Base-by-base conservation (phyloP, 2,113 vertebrate species). In the Tetraodon nigroviridis region DNA sequence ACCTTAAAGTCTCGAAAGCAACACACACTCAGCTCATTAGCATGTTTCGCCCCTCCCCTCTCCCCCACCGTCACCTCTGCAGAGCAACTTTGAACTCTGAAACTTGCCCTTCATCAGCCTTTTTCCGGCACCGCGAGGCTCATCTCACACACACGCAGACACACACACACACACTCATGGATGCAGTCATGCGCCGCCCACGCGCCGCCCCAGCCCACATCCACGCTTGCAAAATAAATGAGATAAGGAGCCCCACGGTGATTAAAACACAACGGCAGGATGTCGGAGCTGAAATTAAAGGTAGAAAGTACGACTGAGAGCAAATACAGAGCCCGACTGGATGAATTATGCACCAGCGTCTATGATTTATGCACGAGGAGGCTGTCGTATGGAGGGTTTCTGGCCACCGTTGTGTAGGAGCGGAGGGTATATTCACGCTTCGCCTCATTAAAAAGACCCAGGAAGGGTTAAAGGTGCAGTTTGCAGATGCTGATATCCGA, bases 281-380 rank as follows among this genome's bases (percentile, higher is more conserved):
- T 80, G 69, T 73, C 55, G 19, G 21, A 12, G 71, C 56, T 66
- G 61, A 69, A 67, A 69, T 80, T 56, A 74, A 17, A 58, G 18
- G 44, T 37, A 68, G 51, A 62, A 64, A 52, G 62, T 72, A 51
- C 67, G 61, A 50, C 74, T 71, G 80, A 71, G 65, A 55, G 67
- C 76, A 73, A 75, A 84, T 71, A 37, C 32, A 37, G 6, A 37
- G 1, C 32, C 32, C 1, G 83, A 76, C 67, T 62, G 49, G 63
- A 84, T 89, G 82, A 90, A 88, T 89, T 82, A 90, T 89, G 79
- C 75, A 88, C 73, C 60, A 24, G 11, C 11, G 0, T 41, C 29
- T 52, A 84, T 90, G 79, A 81, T 83, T 90, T 75, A 89, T 89
- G 83, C 76, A 88, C 78, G 71, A 76, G 64, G 44, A 47, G 61